Evolutionary conservation across 1,140 invertebrate genomes (phyloP).

Genomic region (Neomicropteryx cornuta): DNA sequence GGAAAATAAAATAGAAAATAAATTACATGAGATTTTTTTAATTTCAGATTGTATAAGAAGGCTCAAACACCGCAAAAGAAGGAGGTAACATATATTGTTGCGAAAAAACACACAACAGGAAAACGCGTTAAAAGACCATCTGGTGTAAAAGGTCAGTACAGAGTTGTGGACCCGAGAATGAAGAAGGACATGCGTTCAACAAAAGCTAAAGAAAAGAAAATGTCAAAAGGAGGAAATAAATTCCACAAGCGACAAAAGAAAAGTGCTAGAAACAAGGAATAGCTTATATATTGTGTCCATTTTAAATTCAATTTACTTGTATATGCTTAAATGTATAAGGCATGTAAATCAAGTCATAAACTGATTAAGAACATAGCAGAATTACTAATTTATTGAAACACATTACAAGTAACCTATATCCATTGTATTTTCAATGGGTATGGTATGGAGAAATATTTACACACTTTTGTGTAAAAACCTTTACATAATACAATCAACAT

Average conservation of each 20-base stretch:
- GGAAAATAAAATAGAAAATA: no score
- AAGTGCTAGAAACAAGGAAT: slow-evolving; percentile 24
- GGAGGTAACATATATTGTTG: slow-evolving; percentile 88
- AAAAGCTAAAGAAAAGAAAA: slow-evolving; percentile 48
- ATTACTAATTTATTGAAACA: no score
- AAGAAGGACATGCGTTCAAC: slow-evolving; percentile 81
- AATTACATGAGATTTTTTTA: no score
- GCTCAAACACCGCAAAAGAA: slow-evolving; percentile 73
- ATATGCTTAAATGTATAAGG: slow-evolving; percentile 1
- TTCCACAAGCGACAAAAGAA: slow-evolving; percentile 16
- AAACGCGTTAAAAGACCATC: slow-evolving; percentile 68
- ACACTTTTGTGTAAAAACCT: no score
- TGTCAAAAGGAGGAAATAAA: slow-evolving; percentile 27
- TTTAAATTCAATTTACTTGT: neutral
- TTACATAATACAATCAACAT: no score
- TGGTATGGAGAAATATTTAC: no score
- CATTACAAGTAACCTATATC: no score
- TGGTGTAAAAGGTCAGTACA: slow-evolving; percentile 86
- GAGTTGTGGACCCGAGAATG: slow-evolving; percentile 89
- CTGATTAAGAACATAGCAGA: no score
- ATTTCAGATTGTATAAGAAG: slow-evolving; percentile 82
- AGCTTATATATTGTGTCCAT: slow-evolving; percentile 17
- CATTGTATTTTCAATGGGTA: no score
- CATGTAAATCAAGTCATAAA: no score
- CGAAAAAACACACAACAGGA: slow-evolving; percentile 76